Evolutionary conservation across 2,797 vertebrate genomes (phyloP).

Genomic region (Enteromius trimaculatus): DNA sequence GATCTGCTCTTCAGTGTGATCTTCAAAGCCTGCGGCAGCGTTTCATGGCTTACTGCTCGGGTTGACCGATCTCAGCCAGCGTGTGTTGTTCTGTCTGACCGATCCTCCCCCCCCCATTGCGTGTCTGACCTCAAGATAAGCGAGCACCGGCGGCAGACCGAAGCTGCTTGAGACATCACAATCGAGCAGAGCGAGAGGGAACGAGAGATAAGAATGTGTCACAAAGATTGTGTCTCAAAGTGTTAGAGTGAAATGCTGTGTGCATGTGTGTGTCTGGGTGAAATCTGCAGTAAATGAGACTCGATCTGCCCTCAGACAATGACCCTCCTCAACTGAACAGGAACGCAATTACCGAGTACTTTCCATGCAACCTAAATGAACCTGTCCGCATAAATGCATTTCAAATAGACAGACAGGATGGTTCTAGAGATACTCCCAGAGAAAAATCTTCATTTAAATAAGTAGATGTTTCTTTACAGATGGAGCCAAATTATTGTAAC

Average conservation of each 20-base stretch:
- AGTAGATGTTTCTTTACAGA: background rate
- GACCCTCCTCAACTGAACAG: background rate
- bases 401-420: background rate
- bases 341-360: conserved; percentile 11
- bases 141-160: conserved; percentile 40
- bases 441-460: background rate
- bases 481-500: too few species aligned
- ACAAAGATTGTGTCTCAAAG: conserved; percentile 16
- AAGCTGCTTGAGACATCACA: conserved; percentile 51
- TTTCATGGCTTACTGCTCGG: conserved; percentile 48
- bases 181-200: background rate
- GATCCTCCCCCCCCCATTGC: conserved; percentile 39
- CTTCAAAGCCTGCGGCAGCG: conserved; percentile 49
- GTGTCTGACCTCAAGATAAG: conserved; percentile 57
- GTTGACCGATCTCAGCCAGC: conserved; percentile 41
- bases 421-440: background rate
- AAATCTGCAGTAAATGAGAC: conserved; percentile 41
- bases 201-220: conserved; percentile 23
- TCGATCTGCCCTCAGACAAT: conserved; percentile 2
- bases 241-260: conserved; percentile 16
- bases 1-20: conserved; percentile 33
- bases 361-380: conserved; percentile 19
- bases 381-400: conserved; percentile 38
- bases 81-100: conserved; percentile 38
- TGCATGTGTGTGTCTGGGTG: conserved; percentile 26